Evolutionary conservation across 2,888 invertebrate genomes (phyloP).

Genomic region (Ormyrus labotus): DNA sequence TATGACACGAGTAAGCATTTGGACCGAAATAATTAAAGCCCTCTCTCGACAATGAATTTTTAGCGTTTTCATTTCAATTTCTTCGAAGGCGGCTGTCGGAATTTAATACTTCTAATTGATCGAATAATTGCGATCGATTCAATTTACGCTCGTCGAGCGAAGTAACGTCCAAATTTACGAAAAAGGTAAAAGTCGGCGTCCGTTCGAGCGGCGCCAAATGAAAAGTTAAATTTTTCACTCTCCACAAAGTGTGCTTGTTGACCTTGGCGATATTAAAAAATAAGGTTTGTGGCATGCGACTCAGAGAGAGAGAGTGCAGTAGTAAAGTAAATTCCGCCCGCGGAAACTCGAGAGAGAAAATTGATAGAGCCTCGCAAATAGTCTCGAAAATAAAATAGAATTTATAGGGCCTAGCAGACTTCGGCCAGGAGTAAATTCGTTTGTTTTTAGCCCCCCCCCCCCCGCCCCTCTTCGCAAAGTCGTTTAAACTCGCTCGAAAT

Average conservation of each 20-base stretch:
- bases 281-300: too few relatives aligned
- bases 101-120: too few relatives aligned
- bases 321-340: not conserved
- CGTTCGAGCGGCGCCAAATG: too few relatives aligned
- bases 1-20: not conserved
- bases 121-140: too few relatives aligned
- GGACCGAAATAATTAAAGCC: not conserved
- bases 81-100: too few relatives aligned
- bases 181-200: too few relatives aligned
- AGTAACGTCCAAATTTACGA: too few relatives aligned
- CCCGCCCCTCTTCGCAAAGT: not conserved
- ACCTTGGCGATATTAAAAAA: too few relatives aligned
- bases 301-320: not conserved
- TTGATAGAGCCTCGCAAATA: slow-evolving; percentile 26
- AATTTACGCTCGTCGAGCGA: too few relatives aligned
- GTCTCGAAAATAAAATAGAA: slow-evolving; percentile 20
- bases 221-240: too few relatives aligned
- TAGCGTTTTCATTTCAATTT: too few relatives aligned
- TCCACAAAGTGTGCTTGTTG: too few relatives aligned
- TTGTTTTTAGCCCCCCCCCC: slow-evolving; percentile 32
- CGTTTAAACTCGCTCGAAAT: slow-evolving; percentile 48
- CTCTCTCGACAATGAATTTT: not conserved
- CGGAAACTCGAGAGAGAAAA: not conserved
- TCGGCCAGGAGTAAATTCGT: slow-evolving; percentile 18
- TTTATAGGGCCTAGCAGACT: slow-evolving; percentile 24